Base-by-base conservation (phyloP, 2,888 invertebrate species). In the Calameuta filiformis region DNA sequence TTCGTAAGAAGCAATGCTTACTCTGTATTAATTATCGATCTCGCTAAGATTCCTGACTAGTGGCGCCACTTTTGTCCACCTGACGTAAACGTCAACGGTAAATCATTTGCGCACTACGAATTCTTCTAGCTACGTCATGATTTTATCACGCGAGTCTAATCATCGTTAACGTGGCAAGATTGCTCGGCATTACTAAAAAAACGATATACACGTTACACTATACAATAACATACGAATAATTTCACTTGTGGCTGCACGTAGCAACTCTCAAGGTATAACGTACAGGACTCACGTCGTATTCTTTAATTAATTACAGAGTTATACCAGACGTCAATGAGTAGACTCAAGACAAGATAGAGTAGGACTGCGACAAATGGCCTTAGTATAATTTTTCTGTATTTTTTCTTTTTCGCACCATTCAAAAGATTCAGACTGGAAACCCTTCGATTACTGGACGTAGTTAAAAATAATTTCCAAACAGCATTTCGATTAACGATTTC, bases 181-280 rank as follows among this genome's bases (percentile, higher is more conserved):
- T 86, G 84, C 83, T 83, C 81, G 75, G 69, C 83, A 85, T 81
- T 81, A 81, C 83, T 71, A 71, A 79, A 82, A 82, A 83, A 85
- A 37, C 37, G 23, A 56, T 83, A 86, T 81, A 84, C 80, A 85
- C 84, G 81, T 85, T 84, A 84, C 83, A 85, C 85, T 86, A 84
- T 85, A 87, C 87, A 86, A 83, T 86, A 87, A 87, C 86, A 86
- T 86, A 85, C 86, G 83, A 82, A 84, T 86, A 87, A 86, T 85
- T 81, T 83, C 85, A 85, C 85, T 85, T 83, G 82, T 81, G 85
- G 82, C 81, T 85, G 84, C 82, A 81, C 77, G 77, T 82, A 82
- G 68, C 23, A 56, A 9, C 23, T 56, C 56, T 56, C 56, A 56
- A 56, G 56, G 9, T 56, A 56, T 23, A 56, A 56, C 56, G 2